Base-by-base conservation (phyloP, 2,113 vertebrate genomes). In the Mus spicilegus region DNA sequence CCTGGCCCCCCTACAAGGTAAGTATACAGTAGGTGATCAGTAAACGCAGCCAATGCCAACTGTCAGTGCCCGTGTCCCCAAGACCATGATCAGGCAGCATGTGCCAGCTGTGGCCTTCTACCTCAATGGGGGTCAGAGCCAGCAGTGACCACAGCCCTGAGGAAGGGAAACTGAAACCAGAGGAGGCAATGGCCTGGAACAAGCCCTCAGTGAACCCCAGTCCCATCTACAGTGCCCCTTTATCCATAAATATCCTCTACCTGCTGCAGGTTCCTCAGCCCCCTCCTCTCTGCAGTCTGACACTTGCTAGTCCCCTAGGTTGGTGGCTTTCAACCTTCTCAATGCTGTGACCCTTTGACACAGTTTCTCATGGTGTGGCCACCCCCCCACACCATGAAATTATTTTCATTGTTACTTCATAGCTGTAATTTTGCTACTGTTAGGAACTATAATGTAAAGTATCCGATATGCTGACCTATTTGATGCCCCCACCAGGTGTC, bases 61-160 rank as follows among this genome's bases (percentile, higher is more conserved):
- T 3, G 7, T 42, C 7, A 11, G 13, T 3, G 0, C 7, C 6
- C 14, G 3, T 28, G 0, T 28, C 11, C n/a, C 67, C 11, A 1
- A 9, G 49, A 2, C 13, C 5, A 0, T 28, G 2, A 10, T 7
- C 78, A 30, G 70, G 30, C 10, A 54, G 42, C 28, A 13, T 1
- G 39, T 16, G 7, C 10, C 78, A 36, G 7, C 17, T 39, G 80
- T 1, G 11, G 51, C 42, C 36, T 80, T 86, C 51, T 4, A 3
- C 58, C 12, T 16, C 0, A 26, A 11, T 12, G 39, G 42, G 28
- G 24, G 20, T 84, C 91, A 42, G 33, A 33, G 84, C 36, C 75
- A 30, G 16, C 30, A 36, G n/a, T 16, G 46, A 63, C 19, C 33
- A 1, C n/a, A 0, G 11, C 30, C 81, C 56, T 42, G 80, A 46